These are phyloP conservation scores for Drosophila equinoxialis DNA, from an alignment of 1,140 invertebrate species.

Conservation along the genomic window DNA sequence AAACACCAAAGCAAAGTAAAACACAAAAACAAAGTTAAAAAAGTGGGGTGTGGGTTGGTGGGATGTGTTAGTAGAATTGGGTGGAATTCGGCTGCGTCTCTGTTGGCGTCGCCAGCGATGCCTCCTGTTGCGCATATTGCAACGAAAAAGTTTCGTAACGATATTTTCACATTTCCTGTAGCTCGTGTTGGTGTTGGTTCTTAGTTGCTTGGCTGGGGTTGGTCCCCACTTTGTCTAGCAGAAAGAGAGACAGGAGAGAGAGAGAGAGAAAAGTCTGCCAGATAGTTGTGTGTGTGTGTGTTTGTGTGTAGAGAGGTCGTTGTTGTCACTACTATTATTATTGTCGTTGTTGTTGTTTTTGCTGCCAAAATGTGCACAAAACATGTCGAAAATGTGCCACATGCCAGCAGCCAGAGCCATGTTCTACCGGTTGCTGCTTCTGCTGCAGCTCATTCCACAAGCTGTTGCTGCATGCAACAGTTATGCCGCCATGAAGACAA, in stretches of 20 bases:
- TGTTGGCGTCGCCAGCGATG: conserved; percentile 24
- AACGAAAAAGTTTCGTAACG: conserved; percentile 79
- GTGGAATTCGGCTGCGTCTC: conserved; percentile 14
- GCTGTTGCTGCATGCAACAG: conserved; percentile 70
- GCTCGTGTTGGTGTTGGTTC: conserved; percentile 41
- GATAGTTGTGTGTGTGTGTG: conserved; percentile 20
- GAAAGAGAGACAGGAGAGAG: conserved; percentile 49
- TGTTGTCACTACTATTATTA: conserved; percentile 35
- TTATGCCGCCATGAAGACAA: conserved; percentile 50
- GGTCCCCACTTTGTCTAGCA: neutral
- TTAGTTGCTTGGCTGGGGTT: neutral
- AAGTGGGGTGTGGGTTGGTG: conserved; percentile 5
- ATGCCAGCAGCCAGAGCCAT: conserved; percentile 57
- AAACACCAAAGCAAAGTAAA: conserved; percentile 60
- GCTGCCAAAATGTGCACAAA: conserved; percentile 78
- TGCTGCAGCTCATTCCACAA: conserved; percentile 31
- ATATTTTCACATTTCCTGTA: conserved; percentile 80
- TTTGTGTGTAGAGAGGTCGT: conserved; percentile 3
- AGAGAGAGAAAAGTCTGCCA: conserved; percentile 18
- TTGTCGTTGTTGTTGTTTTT: conserved; percentile 29
- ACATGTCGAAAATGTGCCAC: conserved; percentile 81
- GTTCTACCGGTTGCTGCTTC: conserved; percentile 26
- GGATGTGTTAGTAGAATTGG: neutral
- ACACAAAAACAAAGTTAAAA: conserved; percentile 53
- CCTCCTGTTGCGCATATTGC: conserved; percentile 77